phyloP scores from a whole-genome alignment of 2,888 invertebrate genomes.

The Ennomos fuscantarius region DNA sequence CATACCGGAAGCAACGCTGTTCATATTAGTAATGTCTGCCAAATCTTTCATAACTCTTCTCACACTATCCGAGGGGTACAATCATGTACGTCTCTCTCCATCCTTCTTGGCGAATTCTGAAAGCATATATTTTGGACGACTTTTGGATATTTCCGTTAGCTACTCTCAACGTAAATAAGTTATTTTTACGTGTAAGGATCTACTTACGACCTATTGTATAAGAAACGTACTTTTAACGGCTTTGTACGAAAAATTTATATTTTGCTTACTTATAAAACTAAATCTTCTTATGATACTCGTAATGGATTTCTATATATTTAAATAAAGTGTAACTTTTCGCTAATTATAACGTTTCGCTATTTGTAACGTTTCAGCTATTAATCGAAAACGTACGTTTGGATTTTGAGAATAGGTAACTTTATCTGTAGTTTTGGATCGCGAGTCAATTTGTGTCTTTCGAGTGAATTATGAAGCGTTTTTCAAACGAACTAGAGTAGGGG shows the following conservation, averaged over 20 bases:
- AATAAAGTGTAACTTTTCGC: conserved; percentile 42
- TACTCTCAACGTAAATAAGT: conserved; percentile 64
- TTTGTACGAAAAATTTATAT: conserved; percentile 59
- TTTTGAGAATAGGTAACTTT: conserved; percentile 37
- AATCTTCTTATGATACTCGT: conserved; percentile 66
- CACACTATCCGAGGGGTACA: conserved; percentile 44
- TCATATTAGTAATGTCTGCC: conserved; percentile 46
- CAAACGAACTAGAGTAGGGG: conserved; percentile 68
- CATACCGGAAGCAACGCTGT: conserved; percentile 24
- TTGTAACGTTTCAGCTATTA: conserved; percentile 53
- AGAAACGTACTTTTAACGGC: conserved; percentile 57
- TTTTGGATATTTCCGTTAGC: conserved; percentile 79
- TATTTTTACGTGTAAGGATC: conserved; percentile 52
- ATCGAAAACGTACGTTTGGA: conserved; percentile 45
- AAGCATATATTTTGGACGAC: conserved; percentile 73
- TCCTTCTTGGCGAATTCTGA: conserved; percentile 63
- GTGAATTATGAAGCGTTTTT: conserved; percentile 58
- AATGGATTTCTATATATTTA: conserved; percentile 54
- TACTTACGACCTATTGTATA: conserved; percentile 58
- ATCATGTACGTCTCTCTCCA: conserved; percentile 46
- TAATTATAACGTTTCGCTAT: conserved; percentile 48
- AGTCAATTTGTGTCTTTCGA: conserved; percentile 71
- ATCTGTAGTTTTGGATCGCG: conserved; percentile 58
- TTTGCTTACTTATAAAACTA: conserved; percentile 65
- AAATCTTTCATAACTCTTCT: conserved; percentile 56